Evolutionary conservation across 2,113 vertebrate genomes (phyloP).

Genomic region (Amphiprion ocellaris): DNA sequence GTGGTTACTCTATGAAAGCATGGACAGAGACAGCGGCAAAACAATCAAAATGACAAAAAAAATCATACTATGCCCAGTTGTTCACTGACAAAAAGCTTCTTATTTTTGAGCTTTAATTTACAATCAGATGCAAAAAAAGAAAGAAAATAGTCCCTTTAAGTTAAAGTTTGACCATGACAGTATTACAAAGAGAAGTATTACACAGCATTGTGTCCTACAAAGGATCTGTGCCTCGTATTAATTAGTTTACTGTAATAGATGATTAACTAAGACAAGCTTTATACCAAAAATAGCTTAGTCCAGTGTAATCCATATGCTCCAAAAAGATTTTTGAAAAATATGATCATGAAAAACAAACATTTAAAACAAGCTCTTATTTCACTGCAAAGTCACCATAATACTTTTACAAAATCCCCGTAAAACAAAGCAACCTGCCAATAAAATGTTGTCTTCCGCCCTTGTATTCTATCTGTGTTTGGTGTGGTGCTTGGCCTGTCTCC

Average conservation of each 20-base stretch:
- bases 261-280: no score
- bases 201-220: no score
- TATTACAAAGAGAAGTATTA: no score
- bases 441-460: constrained; percentile 70
- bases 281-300: no score
- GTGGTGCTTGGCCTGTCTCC: constrained; percentile 77
- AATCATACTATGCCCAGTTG: not conserved
- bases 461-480: constrained; percentile 80
- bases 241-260: no score
- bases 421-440: constrained; percentile 47
- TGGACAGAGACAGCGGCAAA: not conserved
- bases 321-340: no score
- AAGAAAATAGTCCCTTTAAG: not conserved
- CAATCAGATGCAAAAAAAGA: not conserved
- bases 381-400: not conserved
- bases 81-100: constrained; percentile 1
- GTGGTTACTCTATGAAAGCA: constrained; percentile 27
- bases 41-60: not conserved
- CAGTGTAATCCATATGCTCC: no score
- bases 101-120: constrained; percentile 2
- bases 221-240: no score
- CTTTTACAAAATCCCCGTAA: constrained; percentile 14
- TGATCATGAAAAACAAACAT: no score
- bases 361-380: not conserved
- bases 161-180: not conserved